A percentile compares a stretch with the other conserved stretches of the same genome.
Conservation (phyloP, 2,797 vertebrate species). For the Botia kubotai region DNA sequence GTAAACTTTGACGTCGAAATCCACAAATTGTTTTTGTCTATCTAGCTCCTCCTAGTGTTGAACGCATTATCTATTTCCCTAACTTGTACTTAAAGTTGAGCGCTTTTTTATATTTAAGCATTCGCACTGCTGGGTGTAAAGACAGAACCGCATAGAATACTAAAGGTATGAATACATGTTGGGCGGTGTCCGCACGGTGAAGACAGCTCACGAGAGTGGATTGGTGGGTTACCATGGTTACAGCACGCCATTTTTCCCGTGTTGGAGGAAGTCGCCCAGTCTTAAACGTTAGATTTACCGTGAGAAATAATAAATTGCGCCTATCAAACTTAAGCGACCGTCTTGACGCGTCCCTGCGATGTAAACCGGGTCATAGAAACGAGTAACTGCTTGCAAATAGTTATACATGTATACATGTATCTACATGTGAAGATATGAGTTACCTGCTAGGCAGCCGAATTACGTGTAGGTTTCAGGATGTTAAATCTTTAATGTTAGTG, state of each 20-base stretch:
- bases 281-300: not conserved
- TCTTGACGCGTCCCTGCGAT: not conserved
- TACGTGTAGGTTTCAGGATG: not conserved
- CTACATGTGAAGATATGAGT: not conserved
- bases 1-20: not conserved
- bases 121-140: not conserved
- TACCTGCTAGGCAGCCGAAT: not conserved
- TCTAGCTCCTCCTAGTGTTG: slow-evolving; percentile 12
- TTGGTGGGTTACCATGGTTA: slow-evolving; percentile 39
- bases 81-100: no score
- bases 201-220: not conserved
- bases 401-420: not conserved
- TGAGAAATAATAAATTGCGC: no score
- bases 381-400: not conserved
- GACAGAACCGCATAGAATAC: no score
- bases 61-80: no score
- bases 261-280: not conserved
- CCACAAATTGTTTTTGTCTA: not conserved
- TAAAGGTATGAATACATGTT: not conserved
- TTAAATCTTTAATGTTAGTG: not conserved
- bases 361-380: not conserved
- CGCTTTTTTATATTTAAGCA: not conserved
- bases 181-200: no score
- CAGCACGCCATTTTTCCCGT: not conserved
- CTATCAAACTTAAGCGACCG: no score